A percentile compares a stretch with the other conserved stretches of the same genome.
Conservation (phyloP, 2,888 invertebrate species). For the Poecilobothrus nobilitatus region DNA sequence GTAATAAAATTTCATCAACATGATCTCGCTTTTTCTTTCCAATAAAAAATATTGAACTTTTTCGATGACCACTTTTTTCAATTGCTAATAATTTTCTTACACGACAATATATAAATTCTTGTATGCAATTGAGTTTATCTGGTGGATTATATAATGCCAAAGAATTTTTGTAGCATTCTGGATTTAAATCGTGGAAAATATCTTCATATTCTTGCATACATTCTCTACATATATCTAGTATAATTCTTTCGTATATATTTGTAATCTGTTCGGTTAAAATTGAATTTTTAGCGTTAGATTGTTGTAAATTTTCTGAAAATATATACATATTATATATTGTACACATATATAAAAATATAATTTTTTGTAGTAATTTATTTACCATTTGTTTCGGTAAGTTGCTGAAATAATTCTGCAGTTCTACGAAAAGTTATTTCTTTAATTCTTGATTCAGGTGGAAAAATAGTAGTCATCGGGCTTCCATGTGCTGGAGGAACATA, state of each 20-base stretch:
- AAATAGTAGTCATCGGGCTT: conserved; percentile 39
- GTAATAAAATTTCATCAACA: conserved; percentile 62
- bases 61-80: conserved; percentile 43
- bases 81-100: conserved; percentile 47
- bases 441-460: conserved; percentile 36
- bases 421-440: conserved; percentile 35
- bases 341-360: no score
- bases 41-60: conserved; percentile 41
- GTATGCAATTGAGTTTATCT: conserved; percentile 45
- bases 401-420: conserved; percentile 33
- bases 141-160: conserved; percentile 42
- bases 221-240: conserved; percentile 57
- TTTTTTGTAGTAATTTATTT: conserved; percentile 17
- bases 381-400: conserved; percentile 33
- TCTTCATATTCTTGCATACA: conserved; percentile 43
- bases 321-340: background rate
- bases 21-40: conserved; percentile 58
- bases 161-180: conserved; percentile 40
- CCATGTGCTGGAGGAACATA: conserved; percentile 56
- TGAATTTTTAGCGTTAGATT: conserved; percentile 19
- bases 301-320: background rate
- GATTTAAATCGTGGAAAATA: conserved; percentile 40
- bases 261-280: conserved; percentile 37
- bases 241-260: conserved; percentile 50
- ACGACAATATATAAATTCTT: conserved; percentile 47